Evolutionary conservation across 2,888 invertebrate genomes (phyloP).

Genomic region (Villa cingulata): DNA sequence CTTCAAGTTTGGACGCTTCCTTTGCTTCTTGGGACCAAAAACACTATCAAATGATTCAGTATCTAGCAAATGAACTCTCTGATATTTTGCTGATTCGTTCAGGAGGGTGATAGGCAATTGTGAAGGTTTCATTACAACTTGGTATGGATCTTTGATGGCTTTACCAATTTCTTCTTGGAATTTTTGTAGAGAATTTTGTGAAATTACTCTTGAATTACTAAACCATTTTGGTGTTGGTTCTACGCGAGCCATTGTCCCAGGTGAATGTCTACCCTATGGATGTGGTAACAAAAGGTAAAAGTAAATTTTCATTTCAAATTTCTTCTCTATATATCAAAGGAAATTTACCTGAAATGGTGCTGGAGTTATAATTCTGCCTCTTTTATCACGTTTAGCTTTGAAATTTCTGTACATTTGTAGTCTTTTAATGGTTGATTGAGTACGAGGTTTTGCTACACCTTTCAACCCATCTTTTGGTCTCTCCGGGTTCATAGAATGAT

Average conservation of each 20-base stretch:
- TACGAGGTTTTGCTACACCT: slow-evolving; percentile 72
- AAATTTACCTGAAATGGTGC: slow-evolving; percentile 77
- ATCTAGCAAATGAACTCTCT: slow-evolving; percentile 86
- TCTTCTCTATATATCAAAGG: not conserved
- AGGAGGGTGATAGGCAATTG: slow-evolving; percentile 86
- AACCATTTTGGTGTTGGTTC: slow-evolving; percentile 99
- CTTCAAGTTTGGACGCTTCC: slow-evolving; percentile 76
- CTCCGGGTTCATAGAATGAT: slow-evolving; percentile 93
- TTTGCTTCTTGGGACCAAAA: slow-evolving; percentile 86
- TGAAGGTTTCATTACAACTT: slow-evolving; percentile 94
- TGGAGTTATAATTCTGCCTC: slow-evolving; percentile 80
- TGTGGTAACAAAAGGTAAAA: not conserved
- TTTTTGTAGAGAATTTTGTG: slow-evolving; percentile 77
- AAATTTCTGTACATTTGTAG: slow-evolving; percentile 97
- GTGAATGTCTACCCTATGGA: slow-evolving; percentile 53
- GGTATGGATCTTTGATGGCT: slow-evolving; percentile 90
- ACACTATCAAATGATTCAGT: slow-evolving; percentile 89
- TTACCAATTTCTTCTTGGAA: slow-evolving; percentile 91
- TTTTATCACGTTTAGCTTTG: slow-evolving; percentile 82
- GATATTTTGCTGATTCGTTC: slow-evolving; percentile 81
- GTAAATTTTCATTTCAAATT: not conserved
- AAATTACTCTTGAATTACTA: slow-evolving; percentile 93
- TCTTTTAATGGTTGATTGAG: slow-evolving; percentile 88
- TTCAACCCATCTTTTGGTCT: slow-evolving; percentile 62
- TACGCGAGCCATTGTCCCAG: slow-evolving; percentile 85